Conservation (phyloP, 2,888 invertebrate genomes). For the Anarsia innoxiella region DNA sequence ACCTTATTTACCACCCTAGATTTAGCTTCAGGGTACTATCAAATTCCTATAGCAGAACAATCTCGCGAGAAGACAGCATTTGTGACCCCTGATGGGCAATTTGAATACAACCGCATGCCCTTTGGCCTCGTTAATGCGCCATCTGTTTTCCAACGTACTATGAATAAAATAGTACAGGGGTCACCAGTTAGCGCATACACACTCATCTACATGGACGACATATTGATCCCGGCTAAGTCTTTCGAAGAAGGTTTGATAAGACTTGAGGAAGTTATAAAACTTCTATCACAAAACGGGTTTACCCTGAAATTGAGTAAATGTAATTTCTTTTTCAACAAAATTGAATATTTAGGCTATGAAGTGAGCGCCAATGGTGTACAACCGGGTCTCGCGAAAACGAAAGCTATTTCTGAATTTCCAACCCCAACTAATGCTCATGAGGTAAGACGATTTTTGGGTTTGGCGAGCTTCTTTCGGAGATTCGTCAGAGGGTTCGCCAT, state of each 20-base stretch:
- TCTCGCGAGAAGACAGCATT: slow-evolving; percentile 1
- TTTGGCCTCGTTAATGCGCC: background rate
- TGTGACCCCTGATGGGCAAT: background rate
- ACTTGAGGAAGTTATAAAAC: background rate
- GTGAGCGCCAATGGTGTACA: slow-evolving; percentile 1
- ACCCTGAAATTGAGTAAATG: background rate
- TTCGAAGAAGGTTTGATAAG: background rate
- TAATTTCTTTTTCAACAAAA: slow-evolving; percentile 6
- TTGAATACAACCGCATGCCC: background rate
- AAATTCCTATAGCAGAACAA: background rate
- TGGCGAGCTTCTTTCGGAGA: background rate
- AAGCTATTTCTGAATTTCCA: slow-evolving; percentile 10
- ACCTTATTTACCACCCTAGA: background rate
- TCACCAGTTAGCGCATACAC: background rate
- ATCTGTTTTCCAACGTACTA: background rate
- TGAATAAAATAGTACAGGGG: background rate
- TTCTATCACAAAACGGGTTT: background rate
- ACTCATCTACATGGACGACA: background rate
- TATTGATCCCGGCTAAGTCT: background rate
- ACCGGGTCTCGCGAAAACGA: slow-evolving; percentile 8
- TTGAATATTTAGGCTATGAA: background rate
- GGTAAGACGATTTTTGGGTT: slow-evolving; percentile 6
- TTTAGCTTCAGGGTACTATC: background rate
- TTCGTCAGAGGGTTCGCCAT: background rate
- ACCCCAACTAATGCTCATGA: slow-evolving; percentile 5